Percentiles rank a stretch among this genome's conserved stretches.
These are phyloP conservation scores for Hyles lineata DNA, from an alignment of 2,888 invertebrate species.

Conservation along the genomic window DNA sequence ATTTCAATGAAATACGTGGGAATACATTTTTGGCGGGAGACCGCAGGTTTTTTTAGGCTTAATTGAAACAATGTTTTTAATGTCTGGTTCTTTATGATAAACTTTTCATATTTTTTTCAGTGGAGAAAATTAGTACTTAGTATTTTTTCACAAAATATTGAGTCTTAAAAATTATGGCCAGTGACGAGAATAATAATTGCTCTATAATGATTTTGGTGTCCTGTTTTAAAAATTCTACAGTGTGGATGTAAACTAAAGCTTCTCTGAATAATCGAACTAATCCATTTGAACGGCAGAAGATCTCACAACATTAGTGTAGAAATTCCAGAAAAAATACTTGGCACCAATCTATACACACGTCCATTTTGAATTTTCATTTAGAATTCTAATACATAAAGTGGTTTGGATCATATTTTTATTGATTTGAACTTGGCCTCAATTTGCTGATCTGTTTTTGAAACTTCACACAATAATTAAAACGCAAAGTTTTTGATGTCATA, in stretches of 20 bases:
- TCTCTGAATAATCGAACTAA: constrained; percentile 7
- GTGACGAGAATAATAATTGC: no score
- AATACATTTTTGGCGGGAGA: not conserved
- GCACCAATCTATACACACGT: not conserved
- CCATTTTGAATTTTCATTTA: constrained; percentile 15
- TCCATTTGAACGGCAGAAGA: not conserved
- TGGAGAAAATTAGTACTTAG: no score
- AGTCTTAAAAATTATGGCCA: no score
- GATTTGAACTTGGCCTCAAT: constrained; percentile 17
- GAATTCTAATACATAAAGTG: constrained; percentile 16
- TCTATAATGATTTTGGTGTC: no score
- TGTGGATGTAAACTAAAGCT: not conserved
- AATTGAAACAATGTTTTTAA: not conserved
- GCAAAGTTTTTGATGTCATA: constrained; percentile 4
- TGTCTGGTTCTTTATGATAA: no score
- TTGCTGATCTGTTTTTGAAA: not conserved
- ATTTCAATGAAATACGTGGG: constrained; percentile 1
- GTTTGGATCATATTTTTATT: constrained; percentile 14
- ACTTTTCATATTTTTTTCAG: no score
- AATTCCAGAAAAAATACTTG: constrained; percentile 26
- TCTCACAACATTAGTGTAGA: constrained; percentile 21
- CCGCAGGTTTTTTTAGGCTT: not conserved
- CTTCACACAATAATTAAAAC: not conserved
- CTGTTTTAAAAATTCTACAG: no score
- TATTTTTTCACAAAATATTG: no score